phyloP scores from a whole-genome alignment of 2,797 vertebrate genomes.

The Oceanodroma leucorhoa region DNA sequence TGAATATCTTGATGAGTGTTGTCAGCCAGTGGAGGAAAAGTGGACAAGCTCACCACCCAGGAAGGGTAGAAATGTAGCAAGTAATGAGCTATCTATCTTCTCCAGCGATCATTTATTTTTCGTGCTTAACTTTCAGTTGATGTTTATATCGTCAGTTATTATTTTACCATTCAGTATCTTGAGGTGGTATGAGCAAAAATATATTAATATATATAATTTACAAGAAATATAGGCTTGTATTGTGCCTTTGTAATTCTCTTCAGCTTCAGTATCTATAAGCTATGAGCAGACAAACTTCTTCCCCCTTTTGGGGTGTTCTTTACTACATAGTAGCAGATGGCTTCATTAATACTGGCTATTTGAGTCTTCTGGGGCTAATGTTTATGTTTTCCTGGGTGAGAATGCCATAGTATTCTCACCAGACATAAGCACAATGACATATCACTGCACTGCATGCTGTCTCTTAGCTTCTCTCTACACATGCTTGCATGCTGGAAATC shows the following conservation, averaged over 20 bases:
- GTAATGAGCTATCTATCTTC: constrained; percentile 3
- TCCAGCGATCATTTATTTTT: constrained; percentile 11
- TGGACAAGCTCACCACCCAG: neutral
- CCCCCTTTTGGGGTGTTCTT: neutral
- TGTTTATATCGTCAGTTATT: neutral
- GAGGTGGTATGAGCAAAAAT: constrained; percentile 37
- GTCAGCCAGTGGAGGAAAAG: neutral
- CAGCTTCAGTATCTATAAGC: constrained; percentile 37
- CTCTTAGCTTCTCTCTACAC: constrained; percentile 9
- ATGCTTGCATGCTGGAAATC: constrained; percentile 35
- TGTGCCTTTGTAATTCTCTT: constrained; percentile 55
- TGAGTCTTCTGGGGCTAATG: constrained; percentile 14
- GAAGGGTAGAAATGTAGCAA: neutral
- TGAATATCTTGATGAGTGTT: neutral
- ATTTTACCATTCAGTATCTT: constrained; percentile 16
- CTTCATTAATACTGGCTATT: constrained; percentile 20
- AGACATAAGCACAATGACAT: constrained; percentile 29
- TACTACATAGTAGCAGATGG: constrained; percentile 11
- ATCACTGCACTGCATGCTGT: neutral
- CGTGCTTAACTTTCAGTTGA: neutral
- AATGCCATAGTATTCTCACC: constrained; percentile 30
- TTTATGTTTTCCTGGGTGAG: neutral
- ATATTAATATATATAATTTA: constrained; percentile 38
- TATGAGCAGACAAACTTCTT: neutral
- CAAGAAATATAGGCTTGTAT: constrained; percentile 49